These are phyloP conservation scores for Rhagoletis zephyria DNA, from an alignment of 1,140 invertebrate genomes.

Conservation along the genomic window DNA sequence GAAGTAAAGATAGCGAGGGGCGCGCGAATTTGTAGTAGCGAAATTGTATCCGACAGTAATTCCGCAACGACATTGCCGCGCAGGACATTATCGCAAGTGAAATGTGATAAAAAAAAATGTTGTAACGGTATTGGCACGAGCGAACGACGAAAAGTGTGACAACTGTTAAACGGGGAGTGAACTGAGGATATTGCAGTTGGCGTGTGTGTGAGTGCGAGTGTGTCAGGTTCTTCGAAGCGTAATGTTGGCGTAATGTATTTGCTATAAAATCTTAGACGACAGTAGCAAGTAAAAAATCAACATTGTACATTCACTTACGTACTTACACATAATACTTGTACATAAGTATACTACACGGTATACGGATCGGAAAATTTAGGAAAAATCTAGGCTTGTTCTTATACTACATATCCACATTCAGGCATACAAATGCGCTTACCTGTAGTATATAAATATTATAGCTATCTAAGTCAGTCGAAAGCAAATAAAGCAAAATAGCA, in stretches of 20 bases:
- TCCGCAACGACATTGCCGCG: constrained; percentile 19
- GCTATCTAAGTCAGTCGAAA: not conserved
- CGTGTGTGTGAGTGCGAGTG: not conserved
- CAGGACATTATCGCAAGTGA: constrained; percentile 31
- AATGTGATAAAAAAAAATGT: not conserved
- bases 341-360: not conserved
- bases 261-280: constrained; percentile 31
- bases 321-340: not conserved
- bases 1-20: not conserved
- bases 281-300: not conserved
- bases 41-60: constrained; percentile 54
- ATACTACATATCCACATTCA: not conserved
- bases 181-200: too few species aligned
- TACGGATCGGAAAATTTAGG: not conserved
- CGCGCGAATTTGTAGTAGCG: constrained; percentile 37
- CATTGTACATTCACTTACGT: too few species aligned
- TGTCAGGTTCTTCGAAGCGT: not conserved
- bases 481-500: constrained; percentile 26
- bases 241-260: constrained; percentile 26
- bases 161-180: not conserved
- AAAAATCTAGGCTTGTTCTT: constrained; percentile 18
- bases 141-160: not conserved
- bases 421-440: not conserved
- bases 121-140: not conserved
- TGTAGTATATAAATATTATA: not conserved